Evolutionary conservation across 2,113 vertebrate species (phyloP), one percentile per base, ranked within the genome.

Genomic region (Alces alces): DNA sequence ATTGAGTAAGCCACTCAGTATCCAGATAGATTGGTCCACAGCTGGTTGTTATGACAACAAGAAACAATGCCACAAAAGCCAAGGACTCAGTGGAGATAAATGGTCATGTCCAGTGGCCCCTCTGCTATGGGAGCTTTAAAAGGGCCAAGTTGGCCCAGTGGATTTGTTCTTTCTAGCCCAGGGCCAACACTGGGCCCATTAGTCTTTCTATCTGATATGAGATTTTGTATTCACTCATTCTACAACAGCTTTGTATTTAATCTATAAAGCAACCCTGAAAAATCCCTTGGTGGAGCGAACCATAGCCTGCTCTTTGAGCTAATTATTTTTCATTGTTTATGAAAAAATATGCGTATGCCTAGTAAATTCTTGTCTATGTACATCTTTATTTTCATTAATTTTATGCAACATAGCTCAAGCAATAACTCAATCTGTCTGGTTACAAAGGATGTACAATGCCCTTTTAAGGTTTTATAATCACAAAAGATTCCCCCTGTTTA

Each of bases 301-400:
- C 3, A 5, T 58, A 89, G 25, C 50, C 30, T 97, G 52, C 5
- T 96, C 86, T 84, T 96, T 86, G 58, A 97, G 84, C 50, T 86
- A 96, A 97, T 97, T 94, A 94, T 79, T 96, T 96, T 57, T 86
- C 66, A 95, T 96, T 92, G 58, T 96, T 93, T 97, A 93, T 84
- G 27, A 85, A 95, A 97, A 97, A 96, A 83, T 80, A 94, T 95
- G 30, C 60, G 70, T 84, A 87, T 36, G 50, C 55, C 78, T 92
- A 91, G 76, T 54, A 94, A 97, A 96, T 95, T 95, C 91, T 97
- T 96, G 7, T 50, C 36, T 33, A 39, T 76, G 28, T 27, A 73
- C 87, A 92, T 93, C 73, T 96, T 98, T 96, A 97, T 97, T 96
- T 97, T 95, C 39, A 73, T 91, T 96, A 96, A 89, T 91, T 96